These are phyloP conservation scores for Adelphocoris suturalis DNA, from an alignment of 2,888 invertebrate genomes.

Conservation along the genomic window DNA sequence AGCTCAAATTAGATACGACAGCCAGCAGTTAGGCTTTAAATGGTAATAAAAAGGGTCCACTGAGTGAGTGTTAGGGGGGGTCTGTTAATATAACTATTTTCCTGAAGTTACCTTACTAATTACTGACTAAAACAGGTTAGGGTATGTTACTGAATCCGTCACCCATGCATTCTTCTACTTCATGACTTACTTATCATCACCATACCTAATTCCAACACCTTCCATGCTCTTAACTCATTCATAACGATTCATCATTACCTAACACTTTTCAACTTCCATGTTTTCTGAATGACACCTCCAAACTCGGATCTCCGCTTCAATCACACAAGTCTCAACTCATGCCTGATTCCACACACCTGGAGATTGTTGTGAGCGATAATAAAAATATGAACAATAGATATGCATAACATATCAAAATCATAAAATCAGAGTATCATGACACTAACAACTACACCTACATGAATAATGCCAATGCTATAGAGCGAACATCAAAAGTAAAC, in stretches of 20 bases:
- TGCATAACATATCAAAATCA: no score
- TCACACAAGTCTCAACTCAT: conserved; percentile 36
- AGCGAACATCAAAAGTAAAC: no score
- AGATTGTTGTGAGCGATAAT: neutral
- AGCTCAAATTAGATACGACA: no score
- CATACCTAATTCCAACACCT: neutral
- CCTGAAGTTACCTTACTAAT: no score
- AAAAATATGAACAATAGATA: neutral
- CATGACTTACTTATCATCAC: neutral
- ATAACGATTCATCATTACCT: conserved; percentile 23
- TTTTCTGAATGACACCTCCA: neutral
- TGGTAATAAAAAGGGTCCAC: no score
- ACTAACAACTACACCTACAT: no score
- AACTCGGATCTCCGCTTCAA: neutral
- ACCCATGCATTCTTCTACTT: conserved; percentile 44
- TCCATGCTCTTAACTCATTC: conserved; percentile 37
- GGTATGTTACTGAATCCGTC: neutral
- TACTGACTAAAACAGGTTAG: no score
- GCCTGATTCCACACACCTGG: neutral
- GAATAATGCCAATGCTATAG: no score
- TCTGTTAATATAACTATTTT: no score
- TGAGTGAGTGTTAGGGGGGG: no score
- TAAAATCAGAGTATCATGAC: no score
- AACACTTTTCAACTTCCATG: neutral
- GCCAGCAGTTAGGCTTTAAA: no score